These are phyloP conservation scores for Meriones psammophilus DNA, from an alignment of 2,797 vertebrate genomes.

Conservation along the genomic window DNA sequence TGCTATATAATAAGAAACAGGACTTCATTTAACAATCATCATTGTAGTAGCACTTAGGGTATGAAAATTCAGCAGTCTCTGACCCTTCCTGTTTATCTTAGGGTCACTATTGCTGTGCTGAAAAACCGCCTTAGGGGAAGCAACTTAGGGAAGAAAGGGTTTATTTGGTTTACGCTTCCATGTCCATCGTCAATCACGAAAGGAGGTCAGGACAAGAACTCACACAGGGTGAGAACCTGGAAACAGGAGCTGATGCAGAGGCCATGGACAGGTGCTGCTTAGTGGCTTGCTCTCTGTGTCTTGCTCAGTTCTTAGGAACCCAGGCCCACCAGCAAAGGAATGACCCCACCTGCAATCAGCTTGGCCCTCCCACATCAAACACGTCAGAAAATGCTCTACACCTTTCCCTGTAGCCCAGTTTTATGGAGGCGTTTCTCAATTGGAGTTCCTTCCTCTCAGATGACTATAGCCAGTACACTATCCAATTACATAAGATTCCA, in stretches of 20 bases:
- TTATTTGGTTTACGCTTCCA: background rate
- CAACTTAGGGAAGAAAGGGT: background rate
- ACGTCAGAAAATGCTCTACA: background rate
- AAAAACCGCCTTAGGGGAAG: background rate
- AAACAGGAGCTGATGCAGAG: background rate
- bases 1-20: background rate
- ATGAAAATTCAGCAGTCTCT: constrained; percentile 48
- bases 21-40: constrained; percentile 15
- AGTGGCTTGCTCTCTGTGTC: background rate
- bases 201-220: background rate
- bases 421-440: background rate
- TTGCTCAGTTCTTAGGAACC: background rate
- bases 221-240: background rate
- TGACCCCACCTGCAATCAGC: background rate
- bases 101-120: background rate
- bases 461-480: background rate
- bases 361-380: background rate
- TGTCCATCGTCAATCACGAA: background rate
- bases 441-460: background rate
- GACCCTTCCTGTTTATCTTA: background rate
- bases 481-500: constrained; percentile 22
- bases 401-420: background rate
- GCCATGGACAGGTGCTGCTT: background rate
- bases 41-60: constrained; percentile 18
- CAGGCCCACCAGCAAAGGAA: background rate